Conservation (phyloP, 2,113 vertebrate species). For the Dasyprocta punctata region DNA sequence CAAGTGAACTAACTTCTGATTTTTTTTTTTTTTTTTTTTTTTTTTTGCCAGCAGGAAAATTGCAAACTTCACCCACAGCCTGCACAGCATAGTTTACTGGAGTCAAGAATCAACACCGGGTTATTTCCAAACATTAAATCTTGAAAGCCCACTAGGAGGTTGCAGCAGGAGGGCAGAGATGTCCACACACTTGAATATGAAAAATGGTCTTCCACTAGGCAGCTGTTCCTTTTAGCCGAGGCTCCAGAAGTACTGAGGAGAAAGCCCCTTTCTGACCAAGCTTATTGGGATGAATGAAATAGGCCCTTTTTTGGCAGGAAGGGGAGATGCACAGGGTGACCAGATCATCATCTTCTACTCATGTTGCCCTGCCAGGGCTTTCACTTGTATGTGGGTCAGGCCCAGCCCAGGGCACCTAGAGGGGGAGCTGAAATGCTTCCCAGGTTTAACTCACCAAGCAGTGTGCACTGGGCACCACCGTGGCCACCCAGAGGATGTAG, state of each 20-base stretch:
- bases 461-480: not conserved
- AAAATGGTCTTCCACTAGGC: not conserved
- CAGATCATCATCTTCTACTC: not conserved
- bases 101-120: not conserved
- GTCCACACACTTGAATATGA: not conserved
- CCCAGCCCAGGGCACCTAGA: not conserved
- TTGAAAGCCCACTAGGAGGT: not conserved
- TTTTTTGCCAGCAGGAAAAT: not conserved
- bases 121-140: constrained; percentile 21
- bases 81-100: not conserved
- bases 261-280: not conserved
- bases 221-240: not conserved
- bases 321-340: too few relatives aligned
- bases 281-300: not conserved
- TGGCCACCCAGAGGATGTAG: not conserved
- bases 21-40: not conserved
- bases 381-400: not conserved
- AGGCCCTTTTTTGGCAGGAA: not conserved
- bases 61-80: not conserved
- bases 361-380: not conserved
- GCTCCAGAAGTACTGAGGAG: not conserved
- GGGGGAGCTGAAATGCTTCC: not conserved
- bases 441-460: not conserved
- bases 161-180: not conserved
- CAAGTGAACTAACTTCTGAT: constrained; percentile 12